Evolutionary conservation across 2,888 invertebrate species (phyloP).

Genomic region (Macrosiphum euphorbiae): DNA sequence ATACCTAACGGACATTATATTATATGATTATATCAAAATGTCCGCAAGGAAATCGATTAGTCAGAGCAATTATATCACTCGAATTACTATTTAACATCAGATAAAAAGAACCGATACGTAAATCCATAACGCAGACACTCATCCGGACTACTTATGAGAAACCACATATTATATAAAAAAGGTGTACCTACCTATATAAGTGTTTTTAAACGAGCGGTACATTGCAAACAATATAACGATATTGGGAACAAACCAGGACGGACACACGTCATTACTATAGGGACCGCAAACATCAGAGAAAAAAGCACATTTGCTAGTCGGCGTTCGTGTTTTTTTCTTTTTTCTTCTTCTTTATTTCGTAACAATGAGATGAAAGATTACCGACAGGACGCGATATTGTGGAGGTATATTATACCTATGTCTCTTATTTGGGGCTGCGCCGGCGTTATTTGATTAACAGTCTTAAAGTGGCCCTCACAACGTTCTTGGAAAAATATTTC

Average conservation of each 20-base stretch:
- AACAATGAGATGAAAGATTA: constrained; percentile 64
- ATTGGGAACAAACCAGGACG: constrained; percentile 53
- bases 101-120: constrained; percentile 35
- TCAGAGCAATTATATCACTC: not conserved
- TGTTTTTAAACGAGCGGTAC: constrained; percentile 48
- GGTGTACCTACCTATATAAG: not conserved
- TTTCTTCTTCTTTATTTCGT: constrained; percentile 36
- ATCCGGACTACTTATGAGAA: constrained; percentile 8
- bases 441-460: constrained; percentile 54
- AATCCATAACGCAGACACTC: not conserved
- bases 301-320: constrained; percentile 45
- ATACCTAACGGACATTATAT: not conserved
- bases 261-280: constrained; percentile 58
- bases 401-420: constrained; percentile 12
- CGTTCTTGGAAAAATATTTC: not conserved
- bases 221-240: constrained; percentile 29
- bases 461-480: constrained; percentile 8
- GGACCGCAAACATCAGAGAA: constrained; percentile 59
- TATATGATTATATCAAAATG: not conserved
- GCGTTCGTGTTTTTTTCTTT: constrained; percentile 25
- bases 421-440: constrained; percentile 30
- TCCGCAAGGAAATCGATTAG: constrained; percentile 23
- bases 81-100: not conserved
- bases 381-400: constrained; percentile 29
- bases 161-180: constrained; percentile 8